These are phyloP conservation scores for Spongilla lacustris DNA, from an alignment of 37 sponge, comb jelly and placozoan species.

Conservation along the genomic window DNA sequence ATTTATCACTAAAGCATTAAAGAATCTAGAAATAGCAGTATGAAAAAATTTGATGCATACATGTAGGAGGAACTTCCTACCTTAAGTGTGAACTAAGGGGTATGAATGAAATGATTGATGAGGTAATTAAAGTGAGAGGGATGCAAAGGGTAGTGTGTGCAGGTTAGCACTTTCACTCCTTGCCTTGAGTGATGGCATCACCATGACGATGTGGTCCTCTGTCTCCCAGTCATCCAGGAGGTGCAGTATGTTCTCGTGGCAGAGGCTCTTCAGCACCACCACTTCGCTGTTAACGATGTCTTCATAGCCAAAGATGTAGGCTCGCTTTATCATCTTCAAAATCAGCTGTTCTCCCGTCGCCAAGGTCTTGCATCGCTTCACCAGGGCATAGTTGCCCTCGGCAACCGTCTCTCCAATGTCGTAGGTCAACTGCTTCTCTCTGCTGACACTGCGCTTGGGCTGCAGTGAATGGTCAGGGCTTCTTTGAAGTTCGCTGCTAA, in stretches of 20 bases:
- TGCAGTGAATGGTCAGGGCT: neutral
- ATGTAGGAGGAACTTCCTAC: too few species aligned
- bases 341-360: constrained; percentile 23
- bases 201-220: constrained; percentile 30
- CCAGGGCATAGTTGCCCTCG: constrained; percentile 54
- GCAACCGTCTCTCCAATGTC: constrained; percentile 27
- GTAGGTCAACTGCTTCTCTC: constrained; percentile 23
- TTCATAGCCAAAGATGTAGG: constrained; percentile 58
- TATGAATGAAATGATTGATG: too few species aligned
- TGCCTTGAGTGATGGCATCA: constrained; percentile 22
- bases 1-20: too few species aligned
- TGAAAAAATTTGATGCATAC: too few species aligned
- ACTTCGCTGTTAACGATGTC: constrained; percentile 67
- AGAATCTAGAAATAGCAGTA: neutral
- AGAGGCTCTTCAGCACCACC: constrained; percentile 53
- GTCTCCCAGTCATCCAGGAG: constrained; percentile 73
- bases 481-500: neutral
- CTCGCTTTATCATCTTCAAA: constrained; percentile 68
- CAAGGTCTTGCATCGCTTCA: constrained; percentile 31
- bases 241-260: constrained; percentile 73
- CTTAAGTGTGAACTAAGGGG: too few species aligned
- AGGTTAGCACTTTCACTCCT: neutral
- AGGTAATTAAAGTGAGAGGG: too few species aligned
- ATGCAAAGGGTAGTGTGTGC: neutral
- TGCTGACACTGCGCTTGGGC: constrained; percentile 1